phyloP scores from a whole-genome alignment of 2,113 vertebrate genomes.

The Seriola aureovittata region DNA sequence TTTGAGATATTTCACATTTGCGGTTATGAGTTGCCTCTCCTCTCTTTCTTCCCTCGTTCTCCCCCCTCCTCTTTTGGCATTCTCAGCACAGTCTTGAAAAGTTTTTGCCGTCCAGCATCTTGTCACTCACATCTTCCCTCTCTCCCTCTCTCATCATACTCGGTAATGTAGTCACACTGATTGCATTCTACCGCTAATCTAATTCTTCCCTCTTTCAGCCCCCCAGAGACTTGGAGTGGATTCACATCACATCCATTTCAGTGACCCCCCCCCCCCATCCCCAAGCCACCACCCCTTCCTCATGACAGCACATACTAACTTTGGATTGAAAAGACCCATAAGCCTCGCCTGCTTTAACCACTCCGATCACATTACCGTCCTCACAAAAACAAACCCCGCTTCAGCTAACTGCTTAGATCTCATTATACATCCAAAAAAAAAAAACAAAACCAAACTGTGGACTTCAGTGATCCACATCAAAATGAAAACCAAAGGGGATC shows the following conservation, averaged over 20 bases:
- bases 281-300: not conserved
- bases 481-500: constrained; percentile 50
- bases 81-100: constrained; percentile 51
- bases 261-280: constrained; percentile 9
- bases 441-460: constrained; percentile 38
- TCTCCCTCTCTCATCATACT: constrained; percentile 66
- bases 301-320: constrained; percentile 73
- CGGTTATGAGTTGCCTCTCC: constrained; percentile 52
- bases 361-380: constrained; percentile 73
- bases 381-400: constrained; percentile 53
- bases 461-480: constrained; percentile 61
- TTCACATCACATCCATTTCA: constrained; percentile 74
- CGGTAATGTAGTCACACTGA: constrained; percentile 79
- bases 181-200: constrained; percentile 79
- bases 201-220: constrained; percentile 75
- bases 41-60: too few species aligned
- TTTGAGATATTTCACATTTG: constrained; percentile 68
- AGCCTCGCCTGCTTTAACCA: constrained; percentile 60
- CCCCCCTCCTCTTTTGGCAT: constrained; percentile 24
- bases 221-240: constrained; percentile 68
- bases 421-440: constrained; percentile 57
- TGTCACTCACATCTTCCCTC: constrained; percentile 65
- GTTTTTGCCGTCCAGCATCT: constrained; percentile 68
- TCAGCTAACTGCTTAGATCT: constrained; percentile 61
- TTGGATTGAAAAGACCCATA: constrained; percentile 66